Base-by-base conservation (phyloP, 2,113 vertebrate species). In the Psittacula cyanocephala region DNA sequence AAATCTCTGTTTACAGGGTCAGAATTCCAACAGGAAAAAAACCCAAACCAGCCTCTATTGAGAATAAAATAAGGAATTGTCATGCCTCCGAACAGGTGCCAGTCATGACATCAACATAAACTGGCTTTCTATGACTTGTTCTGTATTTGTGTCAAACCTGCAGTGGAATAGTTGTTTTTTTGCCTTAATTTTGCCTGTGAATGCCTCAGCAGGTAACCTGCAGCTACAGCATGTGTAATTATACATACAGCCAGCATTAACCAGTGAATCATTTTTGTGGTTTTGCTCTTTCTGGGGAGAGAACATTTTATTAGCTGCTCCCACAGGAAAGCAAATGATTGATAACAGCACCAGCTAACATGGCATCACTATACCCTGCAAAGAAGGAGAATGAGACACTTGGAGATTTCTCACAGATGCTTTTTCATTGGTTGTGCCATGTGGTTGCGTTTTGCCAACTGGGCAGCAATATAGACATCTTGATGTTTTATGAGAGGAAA, bases 151-250 rank as follows among this genome's bases (percentile, higher is more conserved):
- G 70, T 90, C 76, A 75, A 74, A 67, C 47, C 55, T 93, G 7
- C 59, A 59, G 65, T 71, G 37, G 46, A 81, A 77, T 83, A 92
- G 77, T 68, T 69, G 44, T 2, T 13, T 79, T 80, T 57, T 9
- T 12, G 10, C 11, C 8, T 28, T 31, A 3, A 1, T 84, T 93
- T 92, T 79, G 44, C 50, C 52, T n/a, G 39, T 84, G 63, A 95
- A 69, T 80, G 74, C 63, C 80, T 91, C 89, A 91, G 91, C 80
- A 87, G 92, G 72, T 93, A 85, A 91, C 74, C 63, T 75, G 53
- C 91, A 95, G 87, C 91, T 94, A 75, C 85, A 90, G 70, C 77
- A 37, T 49, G 17, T 91, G 55, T 82, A 91, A 92, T 97, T 96
- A 80, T 31, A 86, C 37, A 69, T 31, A 63, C 31, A 88, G 80